These are phyloP conservation scores for Gastracanthus pulcherrimus DNA, from an alignment of 2,888 invertebrate genomes.

Conservation along the genomic window DNA sequence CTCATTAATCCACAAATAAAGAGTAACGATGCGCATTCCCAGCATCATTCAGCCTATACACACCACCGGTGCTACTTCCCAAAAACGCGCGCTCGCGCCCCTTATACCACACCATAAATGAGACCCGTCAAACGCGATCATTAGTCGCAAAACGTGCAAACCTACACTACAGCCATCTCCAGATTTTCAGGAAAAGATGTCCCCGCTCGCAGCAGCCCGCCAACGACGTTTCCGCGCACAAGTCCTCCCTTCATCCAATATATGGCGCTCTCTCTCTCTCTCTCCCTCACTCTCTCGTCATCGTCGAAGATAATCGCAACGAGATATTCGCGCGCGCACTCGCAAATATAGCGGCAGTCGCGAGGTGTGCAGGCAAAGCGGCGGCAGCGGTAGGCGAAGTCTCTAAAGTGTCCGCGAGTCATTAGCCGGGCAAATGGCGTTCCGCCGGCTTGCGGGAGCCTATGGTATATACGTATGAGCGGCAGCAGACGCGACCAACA, in stretches of 20 bases:
- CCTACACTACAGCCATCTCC: background rate
- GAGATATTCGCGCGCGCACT: slow-evolving; percentile 44
- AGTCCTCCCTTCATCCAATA: background rate
- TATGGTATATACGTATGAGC: too few relatives aligned
- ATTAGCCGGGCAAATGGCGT: slow-evolving; percentile 75
- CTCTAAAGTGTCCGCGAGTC: slow-evolving; percentile 74
- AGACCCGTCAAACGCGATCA: background rate
- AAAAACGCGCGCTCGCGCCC: background rate
- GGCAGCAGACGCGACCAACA: slow-evolving; percentile 72
- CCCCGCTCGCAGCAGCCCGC: background rate
- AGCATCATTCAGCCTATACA: too few relatives aligned
- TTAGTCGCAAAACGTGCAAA: too few relatives aligned
- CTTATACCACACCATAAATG: too few relatives aligned
- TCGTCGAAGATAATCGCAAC: background rate
- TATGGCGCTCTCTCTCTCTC: background rate
- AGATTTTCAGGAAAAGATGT: slow-evolving; percentile 41
- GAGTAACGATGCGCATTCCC: too few relatives aligned
- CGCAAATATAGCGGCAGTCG: slow-evolving; percentile 5
- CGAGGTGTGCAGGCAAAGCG: background rate
- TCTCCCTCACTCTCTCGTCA: background rate
- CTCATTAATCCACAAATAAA: background rate
- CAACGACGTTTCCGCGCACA: slow-evolving; percentile 15
- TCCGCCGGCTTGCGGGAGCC: slow-evolving; percentile 72
- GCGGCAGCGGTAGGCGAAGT: background rate
- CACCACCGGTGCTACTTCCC: background rate